Evolutionary conservation across 2,888 invertebrate species (phyloP), one percentile per base, ranked within the genome.

Genomic region (Drosophila maculinotata): DNA sequence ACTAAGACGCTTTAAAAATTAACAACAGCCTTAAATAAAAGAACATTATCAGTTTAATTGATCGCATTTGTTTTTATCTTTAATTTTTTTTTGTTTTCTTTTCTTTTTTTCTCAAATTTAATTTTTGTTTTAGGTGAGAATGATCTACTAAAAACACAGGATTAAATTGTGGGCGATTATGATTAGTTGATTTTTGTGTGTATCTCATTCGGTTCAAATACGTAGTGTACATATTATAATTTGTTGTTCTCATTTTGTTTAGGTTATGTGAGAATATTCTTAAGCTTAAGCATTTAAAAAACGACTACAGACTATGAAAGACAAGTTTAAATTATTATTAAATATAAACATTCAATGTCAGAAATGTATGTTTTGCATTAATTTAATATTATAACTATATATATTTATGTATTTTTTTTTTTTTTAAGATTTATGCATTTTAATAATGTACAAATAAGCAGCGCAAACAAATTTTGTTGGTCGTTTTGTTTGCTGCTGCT

Each of bases 251-350:
- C 56, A 39, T 66, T 66, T 57, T 31, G n/a, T 38, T 2, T 73
- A 60, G 68, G 59, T 73, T 66, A 74, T 71, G 82, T 80, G 75
- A 82, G 82, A 82, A 72, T 56, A 69, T 36, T 49, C 73, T 73
- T 80, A 84, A 69, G 71, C 83, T 83, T 83, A 83, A 83, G 85
- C 83, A 84, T 84, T 80, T 80, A 83, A 84, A 84, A 84, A 80
- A 84, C 79, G 78, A 74, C 82, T 82, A 82, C 49, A 64, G 49
- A 69, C 84, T 83, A 83, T 74, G 58, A 76, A 75, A 75, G 62
- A 81, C 72, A 80, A 26, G 39, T 77, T 70, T 70, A 70, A 79
- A 77, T 71, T 77, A 79, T 66, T 63, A 69, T 76, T 57, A 58
- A 57, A 54, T 66, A 70, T 79, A 73, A 77, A 81, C 79, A 81